phyloP scores from a whole-genome alignment of 2,797 vertebrate genomes.

The Ispidina lecontei region DNA sequence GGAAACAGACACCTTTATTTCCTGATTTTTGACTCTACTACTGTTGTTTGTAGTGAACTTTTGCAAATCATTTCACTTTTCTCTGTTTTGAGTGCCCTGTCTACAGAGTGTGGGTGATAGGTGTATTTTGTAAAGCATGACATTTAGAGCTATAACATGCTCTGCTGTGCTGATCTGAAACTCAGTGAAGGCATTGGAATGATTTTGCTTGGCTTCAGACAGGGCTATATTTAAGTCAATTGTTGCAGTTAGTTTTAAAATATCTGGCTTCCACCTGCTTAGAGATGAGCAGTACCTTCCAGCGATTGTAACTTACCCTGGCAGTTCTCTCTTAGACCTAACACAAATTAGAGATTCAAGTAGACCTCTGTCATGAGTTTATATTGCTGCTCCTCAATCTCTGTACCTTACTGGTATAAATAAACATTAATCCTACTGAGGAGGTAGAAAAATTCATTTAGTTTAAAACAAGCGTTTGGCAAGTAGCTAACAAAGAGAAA shows the following conservation, averaged over 20 bases:
- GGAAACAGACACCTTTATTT: background rate
- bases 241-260: conserved; percentile 50
- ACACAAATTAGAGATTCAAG: conserved; percentile 21
- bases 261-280: conserved; percentile 34
- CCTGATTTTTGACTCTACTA: background rate
- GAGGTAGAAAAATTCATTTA: conserved; percentile 17
- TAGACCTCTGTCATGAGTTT: background rate
- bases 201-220: conserved; percentile 43
- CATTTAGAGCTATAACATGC: background rate
- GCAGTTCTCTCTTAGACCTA: background rate
- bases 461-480: conserved; percentile 15
- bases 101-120: background rate
- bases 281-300: conserved; percentile 7
- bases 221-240: conserved; percentile 40
- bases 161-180: conserved; percentile 3
- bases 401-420: conserved; percentile 5
- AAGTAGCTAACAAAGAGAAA: conserved; percentile 19
- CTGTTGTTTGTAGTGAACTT: background rate
- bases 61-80: background rate
- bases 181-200: background rate
- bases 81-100: background rate
- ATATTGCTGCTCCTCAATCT: conserved; percentile 35
- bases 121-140: conserved; percentile 16
- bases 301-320: background rate
- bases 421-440: conserved; percentile 8